Conservation (phyloP, 1,140 invertebrate genomes). For the Neomicropteryx cornuta region DNA sequence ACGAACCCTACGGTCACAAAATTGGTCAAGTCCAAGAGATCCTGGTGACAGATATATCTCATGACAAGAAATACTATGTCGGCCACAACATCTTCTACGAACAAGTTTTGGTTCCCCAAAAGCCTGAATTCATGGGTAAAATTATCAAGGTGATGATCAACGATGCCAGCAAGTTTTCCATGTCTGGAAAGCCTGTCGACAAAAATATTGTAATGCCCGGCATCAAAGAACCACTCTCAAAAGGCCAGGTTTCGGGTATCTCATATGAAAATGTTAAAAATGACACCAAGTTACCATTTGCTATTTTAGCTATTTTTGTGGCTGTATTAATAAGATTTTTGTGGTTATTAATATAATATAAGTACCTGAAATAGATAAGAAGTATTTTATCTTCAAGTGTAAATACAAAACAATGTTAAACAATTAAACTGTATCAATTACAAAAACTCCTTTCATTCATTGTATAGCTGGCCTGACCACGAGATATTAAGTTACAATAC, state of each 20-base stretch:
- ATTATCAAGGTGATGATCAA: conserved; percentile 68
- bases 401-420: no score
- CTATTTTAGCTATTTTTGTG: conserved; percentile 11
- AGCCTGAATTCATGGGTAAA: conserved; percentile 69
- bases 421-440: no score
- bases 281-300: conserved; percentile 8
- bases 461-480: no score
- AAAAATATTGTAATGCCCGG: conserved; percentile 36
- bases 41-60: conserved; percentile 86
- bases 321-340: conserved; percentile 16
- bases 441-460: no score
- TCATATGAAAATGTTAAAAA: conserved; percentile 4
- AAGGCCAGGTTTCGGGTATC: conserved; percentile 40
- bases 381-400: background rate
- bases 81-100: conserved; percentile 95
- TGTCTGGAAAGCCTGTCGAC: conserved; percentile 62
- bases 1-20: conserved; percentile 72
- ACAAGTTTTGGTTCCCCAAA: conserved; percentile 79
- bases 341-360: conserved; percentile 15
- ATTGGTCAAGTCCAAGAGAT: conserved; percentile 70
- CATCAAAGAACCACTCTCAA: conserved; percentile 34
- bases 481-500: no score
- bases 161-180: conserved; percentile 72
- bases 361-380: conserved; percentile 1
- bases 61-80: conserved; percentile 84